phyloP scores from a whole-genome alignment of 2,888 invertebrate species.

The Archaeoteleia sp. region DNA sequence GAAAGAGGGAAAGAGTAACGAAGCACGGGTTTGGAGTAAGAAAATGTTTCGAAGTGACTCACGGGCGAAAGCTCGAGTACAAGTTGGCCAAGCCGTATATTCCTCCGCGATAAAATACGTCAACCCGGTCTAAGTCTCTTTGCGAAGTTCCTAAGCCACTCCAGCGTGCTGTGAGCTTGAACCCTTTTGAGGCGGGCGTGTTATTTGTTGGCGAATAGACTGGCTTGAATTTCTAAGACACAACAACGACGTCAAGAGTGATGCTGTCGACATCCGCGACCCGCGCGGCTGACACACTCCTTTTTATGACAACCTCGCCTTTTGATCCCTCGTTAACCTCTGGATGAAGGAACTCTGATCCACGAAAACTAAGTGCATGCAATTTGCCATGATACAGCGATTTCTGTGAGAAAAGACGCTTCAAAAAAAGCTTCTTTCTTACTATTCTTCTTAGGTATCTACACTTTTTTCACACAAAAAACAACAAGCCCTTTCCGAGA shows the following conservation, averaged over 20 bases:
- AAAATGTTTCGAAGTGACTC: conserved; percentile 37
- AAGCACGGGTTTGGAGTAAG: conserved; percentile 27
- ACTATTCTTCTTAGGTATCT: conserved; percentile 1
- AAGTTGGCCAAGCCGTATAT: conserved; percentile 41
- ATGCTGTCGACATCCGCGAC: conserved; percentile 15
- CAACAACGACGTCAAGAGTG: conserved; percentile 16
- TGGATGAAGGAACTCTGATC: conserved; percentile 6
- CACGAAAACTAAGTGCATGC: conserved; percentile 14
- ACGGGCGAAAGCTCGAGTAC: conserved; percentile 8
- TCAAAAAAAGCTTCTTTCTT: conserved; percentile 14
- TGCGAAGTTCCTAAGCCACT: conserved; percentile 48
- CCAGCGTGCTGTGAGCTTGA: conserved; percentile 28
- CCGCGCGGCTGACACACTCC: conserved; percentile 21
- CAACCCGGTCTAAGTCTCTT: conserved; percentile 43
- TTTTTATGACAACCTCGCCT: conserved; percentile 31
- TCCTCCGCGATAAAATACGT: conserved; percentile 43
- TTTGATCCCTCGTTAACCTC: conserved; percentile 33
- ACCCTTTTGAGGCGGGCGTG: conserved; percentile 25
- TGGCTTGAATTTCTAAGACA: conserved; percentile 29
- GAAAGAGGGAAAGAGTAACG: conserved; percentile 3
- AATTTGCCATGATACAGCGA: conserved; percentile 27
- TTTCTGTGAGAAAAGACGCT: conserved; percentile 23
- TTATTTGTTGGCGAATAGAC: conserved; percentile 25
- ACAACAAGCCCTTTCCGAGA: conserved; percentile 11
- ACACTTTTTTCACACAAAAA: conserved; percentile 6